These are phyloP conservation scores for Acrocephalus scirpaceus DNA, from an alignment of 2,797 vertebrate species.

Conservation along the genomic window DNA sequence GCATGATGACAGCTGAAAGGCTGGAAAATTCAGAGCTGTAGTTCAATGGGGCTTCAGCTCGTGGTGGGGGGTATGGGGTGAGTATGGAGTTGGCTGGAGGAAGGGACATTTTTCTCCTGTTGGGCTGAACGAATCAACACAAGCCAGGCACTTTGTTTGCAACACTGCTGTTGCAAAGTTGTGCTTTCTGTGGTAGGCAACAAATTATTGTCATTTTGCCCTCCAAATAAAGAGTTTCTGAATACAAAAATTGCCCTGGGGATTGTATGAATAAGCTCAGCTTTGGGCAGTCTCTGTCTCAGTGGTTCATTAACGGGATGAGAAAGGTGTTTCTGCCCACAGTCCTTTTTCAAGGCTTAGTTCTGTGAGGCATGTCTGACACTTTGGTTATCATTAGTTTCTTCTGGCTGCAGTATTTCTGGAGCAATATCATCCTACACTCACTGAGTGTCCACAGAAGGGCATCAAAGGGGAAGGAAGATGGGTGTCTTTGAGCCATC, in stretches of 20 bases:
- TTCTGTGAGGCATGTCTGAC: neutral
- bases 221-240: neutral
- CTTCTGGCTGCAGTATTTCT: neutral
- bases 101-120: neutral
- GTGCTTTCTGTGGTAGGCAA: neutral
- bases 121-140: neutral
- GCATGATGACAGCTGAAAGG: neutral
- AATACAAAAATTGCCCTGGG: neutral
- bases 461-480: neutral
- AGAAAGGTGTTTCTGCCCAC: neutral
- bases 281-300: neutral
- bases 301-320: neutral
- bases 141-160: neutral
- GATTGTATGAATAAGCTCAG: neutral
- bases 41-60: neutral
- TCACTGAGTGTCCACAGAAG: neutral
- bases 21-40: neutral
- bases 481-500: neutral
- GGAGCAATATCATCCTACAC: neutral
- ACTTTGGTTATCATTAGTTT: neutral
- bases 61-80: fast-evolving
- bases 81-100: neutral
- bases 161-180: neutral
- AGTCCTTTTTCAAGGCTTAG: neutral
- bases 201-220: neutral